Conservation (phyloP, 2,797 vertebrate genomes). For the Micromesistius poutassou region DNA sequence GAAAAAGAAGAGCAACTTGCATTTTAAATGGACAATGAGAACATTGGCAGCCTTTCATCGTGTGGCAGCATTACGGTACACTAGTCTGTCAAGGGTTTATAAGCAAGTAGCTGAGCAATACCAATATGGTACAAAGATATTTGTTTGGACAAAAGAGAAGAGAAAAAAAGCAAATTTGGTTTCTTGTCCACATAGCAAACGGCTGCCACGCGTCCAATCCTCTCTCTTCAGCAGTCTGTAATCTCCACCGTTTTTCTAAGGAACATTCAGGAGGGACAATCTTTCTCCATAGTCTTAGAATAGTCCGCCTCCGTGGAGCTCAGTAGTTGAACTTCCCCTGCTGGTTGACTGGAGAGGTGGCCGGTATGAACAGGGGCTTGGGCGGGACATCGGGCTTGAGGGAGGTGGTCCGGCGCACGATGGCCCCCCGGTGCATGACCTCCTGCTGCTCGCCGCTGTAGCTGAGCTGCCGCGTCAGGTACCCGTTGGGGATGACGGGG, state of each 20-base stretch:
- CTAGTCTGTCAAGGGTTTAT: slow-evolving; percentile 66
- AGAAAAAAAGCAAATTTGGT: slow-evolving; percentile 63
- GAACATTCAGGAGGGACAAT: slow-evolving; percentile 39
- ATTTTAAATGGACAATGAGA: slow-evolving; percentile 74
- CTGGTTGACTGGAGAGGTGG: slow-evolving; percentile 76
- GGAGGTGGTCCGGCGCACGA: slow-evolving; percentile 78
- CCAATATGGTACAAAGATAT: slow-evolving; percentile 87
- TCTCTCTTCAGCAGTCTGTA: slow-evolving; percentile 37
- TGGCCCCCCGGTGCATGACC: slow-evolving; percentile 72
- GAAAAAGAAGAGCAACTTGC: slow-evolving; percentile 44
- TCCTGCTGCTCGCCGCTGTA: slow-evolving; percentile 76
- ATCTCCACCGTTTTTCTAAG: slow-evolving; percentile 41
- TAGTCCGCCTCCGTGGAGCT: slow-evolving; percentile 38
- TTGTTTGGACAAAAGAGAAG: slow-evolving; percentile 63
- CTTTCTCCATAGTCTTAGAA: slow-evolving; percentile 45
- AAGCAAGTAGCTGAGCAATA: slow-evolving; percentile 80
- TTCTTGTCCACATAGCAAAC: slow-evolving; percentile 62
- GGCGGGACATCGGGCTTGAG: slow-evolving; percentile 79
- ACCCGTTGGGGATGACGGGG: slow-evolving; percentile 76
- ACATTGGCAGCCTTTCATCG: slow-evolving; percentile 71
- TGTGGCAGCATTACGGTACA: slow-evolving; percentile 62
- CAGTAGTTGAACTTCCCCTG: slow-evolving; percentile 84
- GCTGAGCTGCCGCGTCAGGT: slow-evolving; percentile 79
- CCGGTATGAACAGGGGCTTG: slow-evolving; percentile 76
- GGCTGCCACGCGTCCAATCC: slow-evolving; percentile 47